Evolutionary conservation across 2,797 vertebrate species (phyloP).

Genomic region (Carduelis carduelis): DNA sequence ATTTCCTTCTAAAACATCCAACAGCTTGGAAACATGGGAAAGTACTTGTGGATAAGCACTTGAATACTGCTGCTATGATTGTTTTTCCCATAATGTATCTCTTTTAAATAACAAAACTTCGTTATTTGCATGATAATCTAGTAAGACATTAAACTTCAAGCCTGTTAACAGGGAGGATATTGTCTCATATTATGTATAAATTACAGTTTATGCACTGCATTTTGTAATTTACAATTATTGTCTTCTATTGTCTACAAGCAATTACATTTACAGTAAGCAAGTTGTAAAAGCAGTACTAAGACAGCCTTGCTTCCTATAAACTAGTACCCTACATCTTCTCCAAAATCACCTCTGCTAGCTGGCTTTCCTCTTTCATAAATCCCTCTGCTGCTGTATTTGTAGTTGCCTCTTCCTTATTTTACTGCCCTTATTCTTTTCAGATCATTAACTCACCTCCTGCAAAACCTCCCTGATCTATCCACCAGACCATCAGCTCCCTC

Average conservation of each 20-base stretch:
- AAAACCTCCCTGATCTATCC: background rate
- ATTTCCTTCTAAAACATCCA: constrained; percentile 21
- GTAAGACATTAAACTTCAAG: constrained; percentile 44
- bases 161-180: constrained; percentile 26
- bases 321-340: background rate
- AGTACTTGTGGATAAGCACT: background rate
- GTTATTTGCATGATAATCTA: constrained; percentile 40
- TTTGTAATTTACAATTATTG: constrained; percentile 36
- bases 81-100: constrained; percentile 28
- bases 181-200: constrained; percentile 11
- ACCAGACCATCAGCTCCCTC: background rate
- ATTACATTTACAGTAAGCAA: constrained; percentile 45
- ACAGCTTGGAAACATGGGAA: constrained; percentile 28
- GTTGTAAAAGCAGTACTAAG: background rate
- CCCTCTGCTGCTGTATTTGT: background rate
- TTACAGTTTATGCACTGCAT: background rate
- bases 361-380: background rate
- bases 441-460: background rate
- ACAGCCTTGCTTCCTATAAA: background rate
- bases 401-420: background rate
- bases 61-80: constrained; percentile 14
- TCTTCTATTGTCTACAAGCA: constrained; percentile 31
- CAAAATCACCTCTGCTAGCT: background rate
- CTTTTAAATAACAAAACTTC: constrained; percentile 34
- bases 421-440: background rate